Evolutionary conservation across 2,113 vertebrate genomes (phyloP).

Genomic region (Xyliphius kryptos): DNA sequence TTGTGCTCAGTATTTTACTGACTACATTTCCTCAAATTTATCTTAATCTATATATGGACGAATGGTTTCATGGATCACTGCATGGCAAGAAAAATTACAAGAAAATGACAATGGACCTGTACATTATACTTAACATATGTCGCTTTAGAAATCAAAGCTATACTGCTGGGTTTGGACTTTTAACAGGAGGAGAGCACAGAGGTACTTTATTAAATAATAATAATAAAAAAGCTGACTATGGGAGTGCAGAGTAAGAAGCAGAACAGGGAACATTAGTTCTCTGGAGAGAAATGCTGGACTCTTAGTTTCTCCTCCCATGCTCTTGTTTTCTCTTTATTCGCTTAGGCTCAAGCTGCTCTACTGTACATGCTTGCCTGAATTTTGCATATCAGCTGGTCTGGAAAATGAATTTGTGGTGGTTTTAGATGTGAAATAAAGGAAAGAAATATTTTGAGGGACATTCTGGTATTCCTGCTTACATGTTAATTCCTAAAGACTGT

Average conservation of each 20-base stretch:
- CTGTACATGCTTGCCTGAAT: constrained; percentile 43
- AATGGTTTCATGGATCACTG: constrained; percentile 29
- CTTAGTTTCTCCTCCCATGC: constrained; percentile 38
- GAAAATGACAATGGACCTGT: constrained; percentile 29
- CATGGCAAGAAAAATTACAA: constrained; percentile 39
- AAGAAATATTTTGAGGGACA: constrained; percentile 46
- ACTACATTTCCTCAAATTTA: constrained; percentile 26
- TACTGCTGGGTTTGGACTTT: constrained; percentile 33
- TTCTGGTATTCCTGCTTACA: constrained; percentile 5
- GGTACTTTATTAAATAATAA: constrained; percentile 24
- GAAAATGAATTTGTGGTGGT: constrained; percentile 39
- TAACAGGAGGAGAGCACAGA: constrained; percentile 13
- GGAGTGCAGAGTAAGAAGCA: constrained; percentile 35
- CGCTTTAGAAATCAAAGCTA: constrained; percentile 38
- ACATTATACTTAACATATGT: constrained; percentile 27
- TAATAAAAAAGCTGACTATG: constrained; percentile 26
- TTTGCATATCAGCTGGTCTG: constrained; percentile 47
- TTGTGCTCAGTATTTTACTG: constrained; percentile 36
- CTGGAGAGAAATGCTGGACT: constrained; percentile 38
- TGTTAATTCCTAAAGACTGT: not conserved
- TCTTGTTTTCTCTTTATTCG: constrained; percentile 24
- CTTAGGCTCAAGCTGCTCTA: constrained; percentile 39
- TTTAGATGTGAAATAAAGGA: constrained; percentile 46
- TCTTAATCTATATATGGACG: constrained; percentile 23
- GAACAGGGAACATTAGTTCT: constrained; percentile 40